Evolutionary conservation across 2,113 vertebrate genomes (phyloP).

Genomic region (Otis tarda): DNA sequence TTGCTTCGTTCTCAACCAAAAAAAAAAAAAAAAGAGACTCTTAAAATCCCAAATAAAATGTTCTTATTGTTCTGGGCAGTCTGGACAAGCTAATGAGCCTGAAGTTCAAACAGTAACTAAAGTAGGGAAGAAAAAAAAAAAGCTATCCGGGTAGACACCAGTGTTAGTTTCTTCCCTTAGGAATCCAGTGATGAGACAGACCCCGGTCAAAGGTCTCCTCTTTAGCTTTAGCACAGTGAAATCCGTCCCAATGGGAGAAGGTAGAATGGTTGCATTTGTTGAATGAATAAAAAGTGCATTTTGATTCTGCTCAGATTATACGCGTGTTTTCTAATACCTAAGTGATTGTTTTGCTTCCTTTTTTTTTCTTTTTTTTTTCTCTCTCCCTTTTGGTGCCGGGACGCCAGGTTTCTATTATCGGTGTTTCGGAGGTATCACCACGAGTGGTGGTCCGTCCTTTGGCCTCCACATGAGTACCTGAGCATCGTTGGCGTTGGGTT

Average conservation of each 20-base stretch:
- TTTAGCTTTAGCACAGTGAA: conserved; percentile 88
- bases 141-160: conserved; percentile 1
- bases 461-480: conserved; percentile 99
- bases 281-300: conserved; percentile 68
- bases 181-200: conserved; percentile 51
- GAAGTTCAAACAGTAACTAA: conserved; percentile 42
- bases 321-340: conserved; percentile 9
- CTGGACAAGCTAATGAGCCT: conserved; percentile 34
- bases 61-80: conserved; percentile 22
- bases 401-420: conserved; percentile 61
- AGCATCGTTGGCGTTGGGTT: conserved; percentile 98
- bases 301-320: conserved; percentile 34
- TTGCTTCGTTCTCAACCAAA: neutral
- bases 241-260: conserved; percentile 82
- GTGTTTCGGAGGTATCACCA: conserved; percentile 94
- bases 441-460: conserved; percentile 82
- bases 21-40: neutral
- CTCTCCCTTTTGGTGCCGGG: conserved; percentile 24
- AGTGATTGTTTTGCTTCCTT: conserved; percentile 17
- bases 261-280: conserved; percentile 89
- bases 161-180: conserved; percentile 29
- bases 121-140: conserved; percentile 22
- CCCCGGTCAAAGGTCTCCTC: conserved; percentile 27
- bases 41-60: conserved; percentile 42
- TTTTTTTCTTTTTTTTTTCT: neutral